These are phyloP conservation scores for Tetramorium simillimum DNA, from an alignment of 1,140 invertebrate species.

Conservation along the genomic window DNA sequence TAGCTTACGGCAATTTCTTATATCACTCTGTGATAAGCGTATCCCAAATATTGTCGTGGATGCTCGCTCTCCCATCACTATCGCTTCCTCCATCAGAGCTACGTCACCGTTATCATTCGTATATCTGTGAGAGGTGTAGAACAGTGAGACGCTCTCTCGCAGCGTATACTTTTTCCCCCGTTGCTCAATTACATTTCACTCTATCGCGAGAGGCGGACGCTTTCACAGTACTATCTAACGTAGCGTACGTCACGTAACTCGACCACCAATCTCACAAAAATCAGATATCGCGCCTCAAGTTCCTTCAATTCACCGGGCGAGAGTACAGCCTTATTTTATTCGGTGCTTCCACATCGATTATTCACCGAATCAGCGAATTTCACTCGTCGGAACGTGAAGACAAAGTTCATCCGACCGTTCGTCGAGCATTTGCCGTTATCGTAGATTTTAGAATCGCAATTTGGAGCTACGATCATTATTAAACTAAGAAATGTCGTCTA, in stretches of 20 bases:
- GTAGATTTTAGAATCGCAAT: background rate
- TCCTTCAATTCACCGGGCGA: background rate
- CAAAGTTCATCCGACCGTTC: background rate
- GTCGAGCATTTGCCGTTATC: background rate
- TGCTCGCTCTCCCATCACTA: background rate
- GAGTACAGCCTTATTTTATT: constrained; percentile 6
- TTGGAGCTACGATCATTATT: background rate
- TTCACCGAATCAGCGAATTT: constrained; percentile 15
- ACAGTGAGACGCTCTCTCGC: constrained; percentile 40
- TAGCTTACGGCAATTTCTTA: background rate
- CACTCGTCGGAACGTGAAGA: background rate
- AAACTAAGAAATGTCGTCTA: background rate
- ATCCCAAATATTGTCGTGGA: background rate
- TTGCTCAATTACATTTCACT: constrained; percentile 59
- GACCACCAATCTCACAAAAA: constrained; percentile 29
- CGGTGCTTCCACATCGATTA: constrained; percentile 16
- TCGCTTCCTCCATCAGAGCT: constrained; percentile 22
- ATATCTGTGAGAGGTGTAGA: constrained; percentile 40
- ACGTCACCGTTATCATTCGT: constrained; percentile 13
- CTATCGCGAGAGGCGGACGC: constrained; percentile 49
- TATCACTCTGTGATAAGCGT: background rate
- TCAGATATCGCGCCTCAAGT: constrained; percentile 7
- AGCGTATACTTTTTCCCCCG: constrained; percentile 35
- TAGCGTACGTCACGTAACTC: constrained; percentile 27
- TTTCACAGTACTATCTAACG: constrained; percentile 38